phyloP scores from a whole-genome alignment of 1,140 invertebrate species.

The Pemphigus obesinymphae region DNA sequence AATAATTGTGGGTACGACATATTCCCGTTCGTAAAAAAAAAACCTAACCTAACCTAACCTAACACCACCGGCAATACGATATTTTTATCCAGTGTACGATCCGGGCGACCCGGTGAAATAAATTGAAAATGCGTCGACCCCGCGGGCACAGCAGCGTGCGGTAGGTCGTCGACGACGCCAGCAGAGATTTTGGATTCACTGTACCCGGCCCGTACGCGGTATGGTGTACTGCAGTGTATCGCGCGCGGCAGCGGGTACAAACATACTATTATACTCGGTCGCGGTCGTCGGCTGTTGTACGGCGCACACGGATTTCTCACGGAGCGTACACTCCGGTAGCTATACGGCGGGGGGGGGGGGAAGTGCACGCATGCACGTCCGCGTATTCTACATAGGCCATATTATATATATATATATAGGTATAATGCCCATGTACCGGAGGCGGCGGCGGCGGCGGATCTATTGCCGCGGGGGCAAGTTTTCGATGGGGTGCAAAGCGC shows the following conservation, averaged over 20 bases:
- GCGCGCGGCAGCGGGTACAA: not conserved
- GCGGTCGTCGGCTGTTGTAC: not conserved
- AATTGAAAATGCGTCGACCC: too few relatives aligned
- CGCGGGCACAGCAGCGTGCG: not conserved
- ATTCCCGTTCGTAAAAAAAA: too few relatives aligned
- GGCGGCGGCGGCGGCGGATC: not conserved
- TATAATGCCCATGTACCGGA: not conserved
- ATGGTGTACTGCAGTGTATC: not conserved
- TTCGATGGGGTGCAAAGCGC: not conserved
- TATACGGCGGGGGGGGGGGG: not conserved
- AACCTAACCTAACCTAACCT: too few relatives aligned
- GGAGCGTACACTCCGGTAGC: not conserved
- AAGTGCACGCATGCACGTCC: not conserved
- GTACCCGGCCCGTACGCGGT: not conserved
- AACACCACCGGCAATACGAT: too few relatives aligned
- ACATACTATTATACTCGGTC: not conserved
- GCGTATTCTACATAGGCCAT: not conserved
- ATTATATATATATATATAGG: not conserved
- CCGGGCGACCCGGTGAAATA: too few relatives aligned
- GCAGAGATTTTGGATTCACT: not conserved
- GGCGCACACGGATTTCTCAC: slow-evolving; percentile 11
- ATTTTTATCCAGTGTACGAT: too few relatives aligned
- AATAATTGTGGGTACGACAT: too few relatives aligned
- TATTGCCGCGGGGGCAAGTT: not conserved
- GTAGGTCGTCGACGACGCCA: not conserved